Percentiles rank a stretch among this genome's conserved stretches.
These are phyloP conservation scores for Eupeodes luniger DNA, from an alignment of 2,888 invertebrate species.

Conservation along the genomic window DNA sequence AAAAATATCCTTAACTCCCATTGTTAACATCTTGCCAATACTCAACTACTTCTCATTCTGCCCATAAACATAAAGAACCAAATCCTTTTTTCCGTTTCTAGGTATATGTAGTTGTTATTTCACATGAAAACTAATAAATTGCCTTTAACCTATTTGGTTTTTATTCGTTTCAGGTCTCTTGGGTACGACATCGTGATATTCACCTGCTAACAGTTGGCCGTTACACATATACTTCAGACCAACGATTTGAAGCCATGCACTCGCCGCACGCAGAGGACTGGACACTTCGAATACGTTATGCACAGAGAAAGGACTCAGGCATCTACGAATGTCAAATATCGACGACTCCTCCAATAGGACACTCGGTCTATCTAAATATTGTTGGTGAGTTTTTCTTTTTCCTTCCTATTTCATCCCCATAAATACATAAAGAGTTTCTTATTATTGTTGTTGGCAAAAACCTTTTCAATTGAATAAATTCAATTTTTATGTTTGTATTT, in stretches of 20 bases:
- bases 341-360: constrained; percentile 94
- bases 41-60: not conserved
- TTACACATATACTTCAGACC: constrained; percentile 92
- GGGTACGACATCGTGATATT: constrained; percentile 91
- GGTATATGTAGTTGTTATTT: too few relatives aligned
- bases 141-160: constrained; percentile 15
- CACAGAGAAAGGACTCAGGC: constrained; percentile 90
- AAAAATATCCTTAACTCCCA: not conserved
- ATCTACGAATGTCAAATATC: constrained; percentile 96
- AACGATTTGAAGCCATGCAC: constrained; percentile 94
- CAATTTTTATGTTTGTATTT: not conserved
- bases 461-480: constrained; percentile 3
- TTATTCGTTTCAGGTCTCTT: constrained; percentile 87
- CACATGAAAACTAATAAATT: constrained; percentile 46
- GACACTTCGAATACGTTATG: constrained; percentile 91
- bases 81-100: constrained; percentile 5
- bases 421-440: too few relatives aligned
- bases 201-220: constrained; percentile 90
- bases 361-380: constrained; percentile 91
- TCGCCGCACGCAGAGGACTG: constrained; percentile 94
- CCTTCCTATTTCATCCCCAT: not conserved
- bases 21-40: not conserved
- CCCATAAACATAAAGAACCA: not conserved
- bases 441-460: too few relatives aligned
- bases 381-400: constrained; percentile 88